A percentile compares a stretch with the other conserved stretches of the same genome.
Evolutionary conservation across 2,888 invertebrate species (phyloP).

Genomic region (Lasioglossum figueresi): DNA sequence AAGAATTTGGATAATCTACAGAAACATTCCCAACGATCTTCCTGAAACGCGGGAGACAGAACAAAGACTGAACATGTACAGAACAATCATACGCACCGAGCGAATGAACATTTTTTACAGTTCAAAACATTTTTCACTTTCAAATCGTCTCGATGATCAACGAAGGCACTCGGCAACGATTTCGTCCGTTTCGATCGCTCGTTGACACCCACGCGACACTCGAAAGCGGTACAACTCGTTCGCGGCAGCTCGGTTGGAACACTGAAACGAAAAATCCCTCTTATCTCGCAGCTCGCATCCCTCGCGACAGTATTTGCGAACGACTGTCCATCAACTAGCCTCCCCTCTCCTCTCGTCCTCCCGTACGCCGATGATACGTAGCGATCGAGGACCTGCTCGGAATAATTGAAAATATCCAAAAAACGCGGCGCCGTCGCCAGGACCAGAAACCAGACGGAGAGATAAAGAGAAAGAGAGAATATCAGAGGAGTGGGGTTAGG

Average conservation of each 20-base stretch:
- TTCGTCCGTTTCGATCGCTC: neutral
- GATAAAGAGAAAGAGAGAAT: neutral
- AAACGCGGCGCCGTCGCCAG: neutral
- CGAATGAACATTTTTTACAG: neutral
- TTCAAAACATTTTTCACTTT: neutral
- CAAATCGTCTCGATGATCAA: neutral
- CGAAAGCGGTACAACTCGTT: neutral
- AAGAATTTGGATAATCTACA: neutral
- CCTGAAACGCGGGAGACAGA: neutral
- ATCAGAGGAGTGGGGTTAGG: neutral
- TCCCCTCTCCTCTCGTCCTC: neutral
- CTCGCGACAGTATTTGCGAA: neutral
- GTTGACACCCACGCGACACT: neutral
- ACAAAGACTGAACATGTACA: neutral
- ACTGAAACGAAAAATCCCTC: neutral
- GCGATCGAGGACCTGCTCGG: neutral
- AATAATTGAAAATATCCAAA: constrained; percentile 41
- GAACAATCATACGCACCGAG: neutral
- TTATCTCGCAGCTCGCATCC: neutral
- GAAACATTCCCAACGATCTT: neutral
- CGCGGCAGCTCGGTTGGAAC: neutral
- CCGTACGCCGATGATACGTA: neutral
- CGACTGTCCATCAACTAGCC: constrained; percentile 10
- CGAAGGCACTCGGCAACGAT: neutral
- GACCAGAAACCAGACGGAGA: neutral